Conservation (phyloP, 2,888 invertebrate genomes). For the Hydroisotoma schaefferi region DNA sequence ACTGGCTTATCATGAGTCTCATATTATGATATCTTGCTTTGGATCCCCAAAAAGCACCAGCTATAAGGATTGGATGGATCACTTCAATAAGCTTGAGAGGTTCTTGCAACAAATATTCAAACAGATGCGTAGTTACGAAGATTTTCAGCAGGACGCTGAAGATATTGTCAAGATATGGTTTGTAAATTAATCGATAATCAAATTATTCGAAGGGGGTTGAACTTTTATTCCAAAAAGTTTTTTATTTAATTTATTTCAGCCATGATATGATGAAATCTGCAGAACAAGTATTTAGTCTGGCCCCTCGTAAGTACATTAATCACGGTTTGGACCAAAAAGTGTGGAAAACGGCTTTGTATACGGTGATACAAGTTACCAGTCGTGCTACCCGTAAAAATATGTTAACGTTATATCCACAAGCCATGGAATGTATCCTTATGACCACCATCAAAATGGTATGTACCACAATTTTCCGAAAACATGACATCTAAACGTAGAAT, state of each 20-base stretch:
- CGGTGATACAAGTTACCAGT: conserved; percentile 11
- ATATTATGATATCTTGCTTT: too few relatives aligned
- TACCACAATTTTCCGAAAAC: background rate
- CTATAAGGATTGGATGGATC: too few relatives aligned
- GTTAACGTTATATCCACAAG: too few relatives aligned
- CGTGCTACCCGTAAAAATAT: background rate
- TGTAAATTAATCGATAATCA: background rate
- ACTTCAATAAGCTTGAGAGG: background rate
- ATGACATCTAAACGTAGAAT: background rate
- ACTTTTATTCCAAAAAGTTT: too few relatives aligned
- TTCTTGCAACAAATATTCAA: background rate
- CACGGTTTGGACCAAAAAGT: conserved; percentile 18
- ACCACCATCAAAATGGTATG: conserved; percentile 4
- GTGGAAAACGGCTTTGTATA: conserved; percentile 28
- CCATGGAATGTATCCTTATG: too few relatives aligned
- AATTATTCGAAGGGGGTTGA: too few relatives aligned
- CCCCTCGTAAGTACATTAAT: conserved; percentile 7
- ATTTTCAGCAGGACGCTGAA: background rate
- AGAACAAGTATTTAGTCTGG: background rate
- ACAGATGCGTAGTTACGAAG: background rate
- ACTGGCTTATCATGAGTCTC: too few relatives aligned
- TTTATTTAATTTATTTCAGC: background rate
- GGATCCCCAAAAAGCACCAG: too few relatives aligned
- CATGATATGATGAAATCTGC: background rate
- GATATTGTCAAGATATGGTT: background rate